phyloP scores from a whole-genome alignment of 2,797 vertebrate genomes.

The Anabacerthia variegaticeps region DNA sequence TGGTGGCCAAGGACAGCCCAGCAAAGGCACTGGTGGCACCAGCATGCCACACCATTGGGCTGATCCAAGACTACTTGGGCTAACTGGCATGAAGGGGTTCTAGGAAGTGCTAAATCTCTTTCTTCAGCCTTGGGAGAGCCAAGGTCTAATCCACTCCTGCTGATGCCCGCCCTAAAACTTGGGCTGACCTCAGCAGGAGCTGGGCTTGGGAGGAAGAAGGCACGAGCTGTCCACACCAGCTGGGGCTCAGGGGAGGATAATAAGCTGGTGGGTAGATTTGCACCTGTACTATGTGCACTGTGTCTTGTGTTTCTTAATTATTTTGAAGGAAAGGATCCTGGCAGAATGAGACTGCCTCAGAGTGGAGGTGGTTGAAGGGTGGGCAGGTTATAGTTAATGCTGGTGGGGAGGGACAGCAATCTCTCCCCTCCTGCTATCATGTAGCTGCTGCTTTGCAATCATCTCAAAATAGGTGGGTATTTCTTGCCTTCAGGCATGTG shows the following conservation, averaged over 20 bases:
- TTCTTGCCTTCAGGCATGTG: background rate
- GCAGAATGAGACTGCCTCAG: background rate
- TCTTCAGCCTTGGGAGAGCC: too few relatives aligned
- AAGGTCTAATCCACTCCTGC: background rate
- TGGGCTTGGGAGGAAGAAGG: background rate
- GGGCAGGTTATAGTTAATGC: background rate
- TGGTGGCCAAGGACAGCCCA: fast-evolving
- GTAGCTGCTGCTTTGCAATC: background rate
- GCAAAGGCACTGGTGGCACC: background rate
- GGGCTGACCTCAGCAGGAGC: background rate
- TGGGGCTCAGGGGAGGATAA: background rate
- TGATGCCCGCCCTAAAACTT: fast-evolving
- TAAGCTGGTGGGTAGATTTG: background rate
- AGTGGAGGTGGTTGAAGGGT: background rate
- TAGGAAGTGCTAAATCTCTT: fast-evolving
- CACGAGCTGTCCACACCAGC: fast-evolving
- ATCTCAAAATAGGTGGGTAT: background rate
- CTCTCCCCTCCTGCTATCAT: background rate
- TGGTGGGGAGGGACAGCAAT: background rate
- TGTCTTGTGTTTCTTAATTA: background rate
- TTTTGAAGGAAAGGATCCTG: background rate
- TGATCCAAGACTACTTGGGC: fast-evolving
- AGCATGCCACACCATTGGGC: background rate
- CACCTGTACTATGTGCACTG: fast-evolving
- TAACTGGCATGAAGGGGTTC: fast-evolving